These are phyloP conservation scores for Hoplias malabaricus DNA, from an alignment of 2,113 vertebrate species.

Conservation along the genomic window DNA sequence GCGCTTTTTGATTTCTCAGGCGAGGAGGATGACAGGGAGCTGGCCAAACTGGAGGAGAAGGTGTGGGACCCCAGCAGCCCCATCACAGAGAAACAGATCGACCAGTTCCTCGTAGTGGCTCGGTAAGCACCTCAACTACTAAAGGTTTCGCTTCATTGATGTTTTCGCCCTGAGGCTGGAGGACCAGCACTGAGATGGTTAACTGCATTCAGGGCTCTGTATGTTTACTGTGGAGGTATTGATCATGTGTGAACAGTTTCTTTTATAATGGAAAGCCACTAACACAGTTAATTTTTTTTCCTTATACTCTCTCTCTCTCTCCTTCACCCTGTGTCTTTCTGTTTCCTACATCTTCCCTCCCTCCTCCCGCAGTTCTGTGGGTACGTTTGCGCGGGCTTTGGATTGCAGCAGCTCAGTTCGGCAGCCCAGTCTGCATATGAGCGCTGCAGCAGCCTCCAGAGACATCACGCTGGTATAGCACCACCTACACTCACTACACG, in stretches of 20 bases:
- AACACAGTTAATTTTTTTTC: not conserved
- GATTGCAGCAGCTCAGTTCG: slow-evolving; percentile 82
- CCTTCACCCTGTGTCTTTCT: not conserved
- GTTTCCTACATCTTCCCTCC: not conserved
- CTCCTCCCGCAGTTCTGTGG: slow-evolving; percentile 70
- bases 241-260: not conserved
- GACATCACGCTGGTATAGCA: slow-evolving; percentile 77
- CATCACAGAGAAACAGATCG: slow-evolving; percentile 92
- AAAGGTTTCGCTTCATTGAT: not conserved
- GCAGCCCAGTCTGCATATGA: slow-evolving; percentile 83
- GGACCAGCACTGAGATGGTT: not conserved
- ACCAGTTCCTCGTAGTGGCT: slow-evolving; percentile 98
- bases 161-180: not conserved
- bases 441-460: slow-evolving; percentile 79
- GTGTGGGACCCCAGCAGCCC: slow-evolving; percentile 91
- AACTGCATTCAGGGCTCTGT: not conserved
- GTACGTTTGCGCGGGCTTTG: slow-evolving; percentile 78
- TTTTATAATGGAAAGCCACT: not conserved
- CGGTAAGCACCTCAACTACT: slow-evolving; percentile 76
- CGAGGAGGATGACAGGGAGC: slow-evolving; percentile 87
- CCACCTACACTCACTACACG: slow-evolving; percentile 25
- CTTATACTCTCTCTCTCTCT: not conserved
- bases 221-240: not conserved
- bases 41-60: slow-evolving; percentile 91
- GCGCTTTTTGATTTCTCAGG: slow-evolving; percentile 64